These are phyloP conservation scores for Tinea pellionella DNA, from an alignment of 2,888 invertebrate species.

Conservation along the genomic window DNA sequence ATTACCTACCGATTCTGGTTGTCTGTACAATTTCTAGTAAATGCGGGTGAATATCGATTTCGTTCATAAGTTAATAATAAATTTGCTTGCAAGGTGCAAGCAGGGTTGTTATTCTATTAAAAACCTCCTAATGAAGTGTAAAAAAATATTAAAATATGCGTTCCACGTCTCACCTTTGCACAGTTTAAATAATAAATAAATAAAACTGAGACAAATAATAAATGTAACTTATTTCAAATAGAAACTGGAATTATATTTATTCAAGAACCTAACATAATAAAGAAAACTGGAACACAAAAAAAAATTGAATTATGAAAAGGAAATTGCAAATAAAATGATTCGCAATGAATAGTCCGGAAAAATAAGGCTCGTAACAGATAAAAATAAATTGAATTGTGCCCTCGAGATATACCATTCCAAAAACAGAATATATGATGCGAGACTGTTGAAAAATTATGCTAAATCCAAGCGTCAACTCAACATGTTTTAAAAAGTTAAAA, in stretches of 20 bases:
- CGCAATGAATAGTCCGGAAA: not conserved
- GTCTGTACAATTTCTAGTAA: not conserved
- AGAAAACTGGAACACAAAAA: not conserved
- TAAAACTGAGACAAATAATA: too few relatives aligned
- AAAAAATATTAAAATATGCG: too few relatives aligned
- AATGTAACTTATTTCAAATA: too few relatives aligned
- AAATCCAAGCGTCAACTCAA: not conserved
- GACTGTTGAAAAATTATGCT: not conserved
- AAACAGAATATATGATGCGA: not conserved
- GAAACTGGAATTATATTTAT: not conserved
- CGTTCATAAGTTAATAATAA: not conserved
- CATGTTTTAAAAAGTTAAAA: not conserved
- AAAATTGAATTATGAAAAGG: not conserved
- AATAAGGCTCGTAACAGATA: not conserved
- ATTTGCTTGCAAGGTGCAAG: not conserved
- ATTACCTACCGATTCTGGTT: not conserved
- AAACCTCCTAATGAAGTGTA: too few relatives aligned
- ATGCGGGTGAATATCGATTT: not conserved
- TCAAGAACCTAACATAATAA: not conserved
- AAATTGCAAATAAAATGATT: not conserved
- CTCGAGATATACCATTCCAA: not conserved
- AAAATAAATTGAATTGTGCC: conserved; percentile 4
- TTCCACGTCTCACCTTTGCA: too few relatives aligned
- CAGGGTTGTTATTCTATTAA: too few relatives aligned
- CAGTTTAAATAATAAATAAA: too few relatives aligned